Evolutionary conservation across 2,888 invertebrate species (phyloP), one percentile per base, ranked within the genome.

Genomic region (Conomelus anceps): DNA sequence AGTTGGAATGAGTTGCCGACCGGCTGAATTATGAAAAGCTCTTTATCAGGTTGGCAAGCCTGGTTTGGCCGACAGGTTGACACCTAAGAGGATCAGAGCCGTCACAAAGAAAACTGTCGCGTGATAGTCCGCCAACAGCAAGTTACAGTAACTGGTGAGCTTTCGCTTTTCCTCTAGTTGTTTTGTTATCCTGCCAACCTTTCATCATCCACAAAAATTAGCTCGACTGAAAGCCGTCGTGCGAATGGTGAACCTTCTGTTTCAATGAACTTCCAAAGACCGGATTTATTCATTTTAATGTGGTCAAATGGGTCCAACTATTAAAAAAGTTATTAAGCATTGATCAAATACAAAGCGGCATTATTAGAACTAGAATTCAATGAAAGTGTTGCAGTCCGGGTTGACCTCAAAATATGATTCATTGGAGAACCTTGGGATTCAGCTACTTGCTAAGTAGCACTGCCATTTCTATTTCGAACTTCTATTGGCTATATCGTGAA

Each of bases 21-120:
- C 34, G 6, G 63, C 63, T 63, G 63, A 63, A 63, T 63, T 63
- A 63, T 63, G 63, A 86, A 86, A 86, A 24, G 29, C 86, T 86
- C 86, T 86, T 86, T 86, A 86, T 86, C 86, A 86, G 86, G 22
- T 86, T 63, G 63, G 86, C 86, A 23, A n/a, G 22, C 86, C 23
- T 26, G 34, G 34, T 34, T 34, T 4, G 34, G 34, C 34, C 26
- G 24, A 23, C 22, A 86, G 29, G 29, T 86, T 86, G 86, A 26
- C 86, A 86, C 24, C 24, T 86, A 86, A 86, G 86, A 86, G 86
- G 86, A 86, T 86, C 86, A 86, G 20, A 24, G 29, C 24, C 86
- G 86, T 86, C 86, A 86, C 86, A 26, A 29, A 26, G 23, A 86
- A 86, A 86, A 9, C 63, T 63, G 63, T 63, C 63, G 63, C n/a